These are phyloP conservation scores for Cryptus viduatorius DNA, from an alignment of 2,888 invertebrate genomes.

Conservation along the genomic window DNA sequence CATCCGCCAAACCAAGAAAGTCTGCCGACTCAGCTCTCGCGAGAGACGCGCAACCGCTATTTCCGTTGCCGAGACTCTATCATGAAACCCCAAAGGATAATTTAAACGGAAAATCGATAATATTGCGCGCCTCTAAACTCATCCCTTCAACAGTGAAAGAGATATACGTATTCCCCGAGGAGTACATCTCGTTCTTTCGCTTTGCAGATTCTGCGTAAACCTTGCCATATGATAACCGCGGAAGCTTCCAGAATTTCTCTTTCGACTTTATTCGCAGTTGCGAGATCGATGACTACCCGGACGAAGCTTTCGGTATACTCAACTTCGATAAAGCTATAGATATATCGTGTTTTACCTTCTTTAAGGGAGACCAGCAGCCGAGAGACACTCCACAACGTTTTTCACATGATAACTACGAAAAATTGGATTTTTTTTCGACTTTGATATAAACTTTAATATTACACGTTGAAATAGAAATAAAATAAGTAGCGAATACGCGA, in stretches of 20 bases:
- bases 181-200: conserved; percentile 40
- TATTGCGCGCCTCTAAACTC: conserved; percentile 44
- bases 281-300: conserved; percentile 10
- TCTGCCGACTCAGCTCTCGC: conserved; percentile 63
- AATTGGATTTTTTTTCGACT: no score
- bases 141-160: conserved; percentile 8
- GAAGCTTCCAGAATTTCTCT: conserved; percentile 30
- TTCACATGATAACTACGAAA: no score
- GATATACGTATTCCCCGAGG: neutral
- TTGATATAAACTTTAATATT: no score
- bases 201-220: conserved; percentile 21
- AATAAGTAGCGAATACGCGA: no score
- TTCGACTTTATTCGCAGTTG: conserved; percentile 8
- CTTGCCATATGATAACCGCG: conserved; percentile 36
- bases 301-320: neutral
- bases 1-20: neutral
- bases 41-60: conserved; percentile 27
- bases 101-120: conserved; percentile 67
- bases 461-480: no score
- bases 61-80: conserved; percentile 20
- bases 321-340: neutral
- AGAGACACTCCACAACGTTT: no score
- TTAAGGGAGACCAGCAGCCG: no score
- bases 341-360: neutral
- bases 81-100: conserved; percentile 63